Evolutionary conservation across 2,113 vertebrate species (phyloP).

Genomic region (Poecile atricapillus): DNA sequence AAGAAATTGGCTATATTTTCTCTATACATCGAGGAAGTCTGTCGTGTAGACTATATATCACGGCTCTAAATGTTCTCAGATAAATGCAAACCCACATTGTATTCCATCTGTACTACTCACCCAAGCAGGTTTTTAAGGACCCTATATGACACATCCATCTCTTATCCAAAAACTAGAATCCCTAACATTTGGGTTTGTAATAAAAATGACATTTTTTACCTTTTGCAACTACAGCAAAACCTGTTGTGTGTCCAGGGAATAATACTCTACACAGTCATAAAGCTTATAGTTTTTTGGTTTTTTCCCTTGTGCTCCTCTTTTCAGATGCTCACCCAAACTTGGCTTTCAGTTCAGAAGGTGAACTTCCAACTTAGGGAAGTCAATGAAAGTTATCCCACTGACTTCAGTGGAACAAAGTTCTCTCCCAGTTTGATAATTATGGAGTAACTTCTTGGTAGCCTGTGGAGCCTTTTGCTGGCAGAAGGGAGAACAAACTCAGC

Average conservation of each 20-base stretch:
- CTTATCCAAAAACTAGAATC: conserved; percentile 6
- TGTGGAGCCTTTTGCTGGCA: not conserved
- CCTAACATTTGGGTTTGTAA: not conserved
- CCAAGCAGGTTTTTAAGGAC: not conserved
- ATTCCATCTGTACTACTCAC: conserved; percentile 31
- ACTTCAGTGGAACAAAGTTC: not conserved
- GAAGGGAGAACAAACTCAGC: not conserved
- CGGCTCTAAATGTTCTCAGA: conserved; percentile 38
- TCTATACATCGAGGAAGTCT: conserved; percentile 36
- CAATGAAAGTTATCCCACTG: not conserved
- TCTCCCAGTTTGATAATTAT: not conserved
- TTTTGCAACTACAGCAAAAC: conserved; percentile 24
- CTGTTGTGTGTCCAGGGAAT: not conserved
- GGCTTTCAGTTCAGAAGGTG: not conserved
- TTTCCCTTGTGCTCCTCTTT: not conserved
- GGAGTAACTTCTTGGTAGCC: not conserved
- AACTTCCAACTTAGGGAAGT: not conserved
- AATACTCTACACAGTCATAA: not conserved
- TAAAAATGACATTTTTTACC: conserved; percentile 10
- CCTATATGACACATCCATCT: not conserved
- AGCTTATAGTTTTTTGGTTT: not conserved
- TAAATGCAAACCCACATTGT: conserved; percentile 27
- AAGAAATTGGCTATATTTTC: conserved; percentile 61
- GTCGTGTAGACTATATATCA: conserved; percentile 19
- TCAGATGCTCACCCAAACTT: not conserved